Conservation (phyloP, 2,888 invertebrate genomes). For the Cheilosia variabilis region DNA sequence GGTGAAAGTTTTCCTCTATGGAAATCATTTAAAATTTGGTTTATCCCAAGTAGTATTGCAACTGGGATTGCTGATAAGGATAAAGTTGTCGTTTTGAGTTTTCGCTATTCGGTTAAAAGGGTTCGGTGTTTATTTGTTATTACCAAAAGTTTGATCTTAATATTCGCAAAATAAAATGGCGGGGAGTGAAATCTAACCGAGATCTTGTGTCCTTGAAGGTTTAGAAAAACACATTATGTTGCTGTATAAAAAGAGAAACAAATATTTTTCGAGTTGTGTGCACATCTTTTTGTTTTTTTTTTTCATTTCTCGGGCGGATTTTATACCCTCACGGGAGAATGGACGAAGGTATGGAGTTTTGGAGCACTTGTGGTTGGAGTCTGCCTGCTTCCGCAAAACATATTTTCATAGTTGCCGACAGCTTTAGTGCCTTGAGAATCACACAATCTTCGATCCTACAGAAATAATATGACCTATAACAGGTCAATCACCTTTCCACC, state of each 20-base stretch:
- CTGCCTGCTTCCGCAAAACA: no score
- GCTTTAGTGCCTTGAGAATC: no score
- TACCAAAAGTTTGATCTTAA: constrained; percentile 57
- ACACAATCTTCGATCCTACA: no score
- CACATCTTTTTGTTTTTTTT: no score
- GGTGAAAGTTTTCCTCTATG: constrained; percentile 49
- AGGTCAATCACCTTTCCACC: no score
- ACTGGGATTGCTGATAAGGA: constrained; percentile 65
- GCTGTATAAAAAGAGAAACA: background rate
- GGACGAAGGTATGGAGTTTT: no score
- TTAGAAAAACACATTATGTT: constrained; percentile 2
- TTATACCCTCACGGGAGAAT: no score
- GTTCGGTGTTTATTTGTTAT: constrained; percentile 40
- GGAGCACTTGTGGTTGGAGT: no score
- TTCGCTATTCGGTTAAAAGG: constrained; percentile 34
- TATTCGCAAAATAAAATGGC: constrained; percentile 10
- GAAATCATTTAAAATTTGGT: constrained; percentile 66
- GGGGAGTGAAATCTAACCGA: constrained; percentile 31
- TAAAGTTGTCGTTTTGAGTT: constrained; percentile 61
- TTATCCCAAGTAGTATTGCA: constrained; percentile 62
- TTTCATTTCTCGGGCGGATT: no score
- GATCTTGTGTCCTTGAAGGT: constrained; percentile 32
- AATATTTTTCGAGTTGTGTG: no score
- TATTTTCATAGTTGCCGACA: no score
- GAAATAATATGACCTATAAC: no score